Evolutionary conservation across 1,140 invertebrate species (phyloP).

Genomic region (Choristoneura fumiferana): DNA sequence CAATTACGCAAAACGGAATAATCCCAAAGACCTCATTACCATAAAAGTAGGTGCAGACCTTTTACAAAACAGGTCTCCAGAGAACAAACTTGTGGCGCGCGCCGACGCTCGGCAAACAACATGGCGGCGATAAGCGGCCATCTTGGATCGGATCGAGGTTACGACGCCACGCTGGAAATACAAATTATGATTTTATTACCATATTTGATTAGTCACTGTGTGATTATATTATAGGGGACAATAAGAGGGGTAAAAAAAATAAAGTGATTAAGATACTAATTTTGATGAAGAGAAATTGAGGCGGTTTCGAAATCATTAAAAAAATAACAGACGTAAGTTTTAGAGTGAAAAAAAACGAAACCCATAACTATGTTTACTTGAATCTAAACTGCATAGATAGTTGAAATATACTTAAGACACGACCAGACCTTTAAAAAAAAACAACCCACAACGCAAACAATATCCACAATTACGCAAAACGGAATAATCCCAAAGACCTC

Average conservation of each 20-base stretch:
- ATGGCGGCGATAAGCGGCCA: conserved; percentile 70
- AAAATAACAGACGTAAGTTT: too few relatives aligned
- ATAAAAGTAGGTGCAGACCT: conserved; percentile 38
- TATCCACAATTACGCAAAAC: conserved; percentile 41
- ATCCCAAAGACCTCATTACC: conserved; percentile 55
- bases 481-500: conserved; percentile 53
- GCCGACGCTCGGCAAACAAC: conserved; percentile 53
- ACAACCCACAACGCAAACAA: conserved; percentile 32
- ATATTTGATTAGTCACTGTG: conserved; percentile 33
- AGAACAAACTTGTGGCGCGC: conserved; percentile 61
- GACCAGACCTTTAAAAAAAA: conserved; percentile 7
- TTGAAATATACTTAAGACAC: too few relatives aligned
- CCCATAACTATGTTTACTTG: too few relatives aligned
- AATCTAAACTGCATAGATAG: too few relatives aligned
- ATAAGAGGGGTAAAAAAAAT: too few relatives aligned
- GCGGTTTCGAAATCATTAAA: too few relatives aligned
- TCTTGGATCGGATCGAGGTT: conserved; percentile 61
- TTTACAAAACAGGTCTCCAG: conserved; percentile 60
- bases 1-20: conserved; percentile 49
- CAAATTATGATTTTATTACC: conserved; percentile 45
- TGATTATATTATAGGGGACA: conserved; percentile 22
- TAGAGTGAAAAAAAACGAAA: too few relatives aligned
- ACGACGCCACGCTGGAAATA: conserved; percentile 38
- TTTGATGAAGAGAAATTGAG: too few relatives aligned
- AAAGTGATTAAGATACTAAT: too few relatives aligned